Base-by-base conservation (phyloP, 2,888 invertebrate genomes). In the Chesias legatella region DNA sequence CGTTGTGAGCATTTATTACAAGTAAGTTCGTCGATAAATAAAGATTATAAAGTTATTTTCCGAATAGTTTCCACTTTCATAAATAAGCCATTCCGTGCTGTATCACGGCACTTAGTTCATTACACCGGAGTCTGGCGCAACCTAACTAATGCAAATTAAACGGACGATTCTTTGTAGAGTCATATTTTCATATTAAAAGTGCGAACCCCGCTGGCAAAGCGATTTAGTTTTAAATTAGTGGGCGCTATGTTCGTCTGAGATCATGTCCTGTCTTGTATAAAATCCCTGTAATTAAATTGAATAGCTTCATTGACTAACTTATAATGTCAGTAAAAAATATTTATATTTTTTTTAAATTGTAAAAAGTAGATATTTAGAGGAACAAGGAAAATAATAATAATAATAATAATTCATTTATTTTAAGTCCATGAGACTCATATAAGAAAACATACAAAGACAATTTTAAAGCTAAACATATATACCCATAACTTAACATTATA, bases 171-270 rank as follows among this genome's bases (percentile, higher is more conserved):
- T 68, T 71, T 71, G 68, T 66, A 73, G 67, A 68, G 67, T 73
- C 72, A 80, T 80, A 81, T 77, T 78, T 82, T 79, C 69, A 79
- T 76, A 83, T 83, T 80, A 81, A 75, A 67, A 66, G 60, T 57
- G 58, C 57, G 58, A 66, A 63, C 67, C 65, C 75, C 62, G 73
- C 75, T 68, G 71, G 73, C 67, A 73, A 76, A 42, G 53, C 10
- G 13, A 23, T 51, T 38, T 31, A 52, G 35, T 42, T 51, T 43
- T 45, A 37, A 35, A 41, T 42, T 42, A 39, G 29, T 39, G 8
- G 10, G 25, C 28, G 25, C 33, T 32, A 29, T 22, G 20, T 34
- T 39, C 29, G 36, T 33, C 9, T 17, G 13, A 17, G 10, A 10
- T 7, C 7, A 5, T 31, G 27, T 25, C 22, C n/a, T 27, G 31